Percentiles rank a stretch among this genome's conserved stretches.
phyloP scores from a whole-genome alignment of 2,113 vertebrate species.

The Jacana jacana region DNA sequence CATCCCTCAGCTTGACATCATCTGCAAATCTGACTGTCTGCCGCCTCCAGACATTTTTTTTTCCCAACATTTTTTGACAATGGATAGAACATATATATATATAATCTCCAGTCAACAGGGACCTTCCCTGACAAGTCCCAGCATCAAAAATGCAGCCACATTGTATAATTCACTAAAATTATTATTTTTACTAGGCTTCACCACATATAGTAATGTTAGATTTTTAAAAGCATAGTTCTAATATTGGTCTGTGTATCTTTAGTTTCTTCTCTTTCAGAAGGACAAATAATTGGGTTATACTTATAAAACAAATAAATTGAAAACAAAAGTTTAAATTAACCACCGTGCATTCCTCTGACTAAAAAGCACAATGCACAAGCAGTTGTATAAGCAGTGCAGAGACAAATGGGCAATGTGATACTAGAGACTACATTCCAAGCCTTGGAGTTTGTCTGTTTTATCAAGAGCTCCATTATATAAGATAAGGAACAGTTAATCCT shows the following conservation, averaged over 20 bases:
- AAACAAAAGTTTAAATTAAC: slow-evolving; percentile 68
- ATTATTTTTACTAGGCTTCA: slow-evolving; percentile 31
- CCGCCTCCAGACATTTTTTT: background rate
- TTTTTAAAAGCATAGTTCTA: slow-evolving; percentile 37
- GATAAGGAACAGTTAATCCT: background rate
- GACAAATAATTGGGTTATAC: slow-evolving; percentile 67
- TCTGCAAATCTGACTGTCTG: background rate
- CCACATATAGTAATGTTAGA: background rate
- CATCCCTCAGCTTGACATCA: background rate
- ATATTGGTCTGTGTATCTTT: background rate
- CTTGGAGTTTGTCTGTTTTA: slow-evolving; percentile 30
- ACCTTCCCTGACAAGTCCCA: background rate
- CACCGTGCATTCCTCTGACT: slow-evolving; percentile 34
- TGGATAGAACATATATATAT: background rate
- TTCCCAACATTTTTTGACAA: background rate
- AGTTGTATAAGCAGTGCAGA: background rate
- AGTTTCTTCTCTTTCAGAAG: slow-evolving; percentile 58
- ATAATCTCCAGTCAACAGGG: background rate
- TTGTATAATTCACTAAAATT: background rate
- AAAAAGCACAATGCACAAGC: background rate
- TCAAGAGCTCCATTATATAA: background rate
- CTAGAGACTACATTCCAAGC: background rate
- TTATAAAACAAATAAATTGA: slow-evolving; percentile 73
- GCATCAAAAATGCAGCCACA: background rate
- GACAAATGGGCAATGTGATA: background rate